Evolutionary conservation across 2,113 vertebrate species (phyloP).

Genomic region (Ictalurus furcatus): DNA sequence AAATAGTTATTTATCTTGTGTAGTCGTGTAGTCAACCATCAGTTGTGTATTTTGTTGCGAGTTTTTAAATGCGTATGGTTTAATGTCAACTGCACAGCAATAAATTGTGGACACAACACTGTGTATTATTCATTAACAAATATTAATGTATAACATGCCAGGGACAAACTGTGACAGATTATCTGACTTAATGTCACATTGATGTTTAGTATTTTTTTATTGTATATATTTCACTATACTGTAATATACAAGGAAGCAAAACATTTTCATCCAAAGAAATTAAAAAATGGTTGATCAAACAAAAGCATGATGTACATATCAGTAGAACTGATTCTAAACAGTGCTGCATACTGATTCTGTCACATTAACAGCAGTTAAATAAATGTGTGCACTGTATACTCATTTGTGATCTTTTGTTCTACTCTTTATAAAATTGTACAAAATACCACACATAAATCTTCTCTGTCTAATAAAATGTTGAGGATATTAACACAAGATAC

Average conservation of each 20-base stretch:
- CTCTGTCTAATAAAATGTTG: too few species aligned
- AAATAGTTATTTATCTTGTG: neutral
- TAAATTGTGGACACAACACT: neutral
- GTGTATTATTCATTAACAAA: neutral
- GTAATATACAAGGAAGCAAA: slow-evolving; percentile 54
- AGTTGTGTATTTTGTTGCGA: neutral
- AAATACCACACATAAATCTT: too few species aligned
- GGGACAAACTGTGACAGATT: neutral
- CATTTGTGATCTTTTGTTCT: too few species aligned
- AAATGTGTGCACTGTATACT: too few species aligned
- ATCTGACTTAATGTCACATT: neutral
- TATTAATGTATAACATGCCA: neutral
- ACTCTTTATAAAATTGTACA: too few species aligned
- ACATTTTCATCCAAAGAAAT: slow-evolving; percentile 78
- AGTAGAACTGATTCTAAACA: too few species aligned
- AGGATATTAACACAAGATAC: too few species aligned
- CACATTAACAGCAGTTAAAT: too few species aligned
- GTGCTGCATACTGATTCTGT: too few species aligned
- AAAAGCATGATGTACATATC: too few species aligned
- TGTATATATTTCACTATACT: neutral
- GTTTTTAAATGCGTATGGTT: neutral
- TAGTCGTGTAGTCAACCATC: neutral
- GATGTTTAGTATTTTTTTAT: neutral
- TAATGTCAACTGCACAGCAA: neutral
- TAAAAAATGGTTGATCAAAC: slow-evolving; percentile 54